phyloP scores from a whole-genome alignment of 2,113 vertebrate genomes.

The Formicarius rufipectus region DNA sequence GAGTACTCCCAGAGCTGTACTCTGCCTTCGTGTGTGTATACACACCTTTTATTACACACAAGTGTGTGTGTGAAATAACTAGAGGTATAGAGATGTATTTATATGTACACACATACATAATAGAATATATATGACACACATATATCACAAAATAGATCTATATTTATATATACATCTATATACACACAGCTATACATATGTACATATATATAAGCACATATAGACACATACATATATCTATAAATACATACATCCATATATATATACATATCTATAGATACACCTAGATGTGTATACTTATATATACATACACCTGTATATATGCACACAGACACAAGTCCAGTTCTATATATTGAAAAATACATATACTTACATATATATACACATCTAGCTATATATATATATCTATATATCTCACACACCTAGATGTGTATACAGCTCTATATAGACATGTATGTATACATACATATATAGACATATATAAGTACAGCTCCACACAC shows the following conservation, averaged over 20 bases:
- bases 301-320: too few species aligned
- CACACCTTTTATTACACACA: not conserved
- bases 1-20: not conserved
- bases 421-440: not conserved
- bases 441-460: too few species aligned
- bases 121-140: not conserved
- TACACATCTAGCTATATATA: too few species aligned
- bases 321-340: not conserved
- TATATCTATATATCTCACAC: not conserved
- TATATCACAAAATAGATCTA: not conserved
- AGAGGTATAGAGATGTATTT: fast-evolving
- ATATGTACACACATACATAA: fast-evolving
- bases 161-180: too few species aligned
- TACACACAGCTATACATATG: not conserved
- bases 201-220: not conserved
- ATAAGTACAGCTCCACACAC: too few species aligned
- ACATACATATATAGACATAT: too few species aligned
- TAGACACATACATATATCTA: not conserved
- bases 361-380: too few species aligned
- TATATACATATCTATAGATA: not conserved
- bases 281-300: not conserved
- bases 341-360: not conserved
- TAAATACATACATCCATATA: not conserved
- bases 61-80: fast-evolving
- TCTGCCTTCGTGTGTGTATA: not conserved